Conservation (phyloP, 2,888 invertebrate genomes). For the Augochlorella aurata region DNA sequence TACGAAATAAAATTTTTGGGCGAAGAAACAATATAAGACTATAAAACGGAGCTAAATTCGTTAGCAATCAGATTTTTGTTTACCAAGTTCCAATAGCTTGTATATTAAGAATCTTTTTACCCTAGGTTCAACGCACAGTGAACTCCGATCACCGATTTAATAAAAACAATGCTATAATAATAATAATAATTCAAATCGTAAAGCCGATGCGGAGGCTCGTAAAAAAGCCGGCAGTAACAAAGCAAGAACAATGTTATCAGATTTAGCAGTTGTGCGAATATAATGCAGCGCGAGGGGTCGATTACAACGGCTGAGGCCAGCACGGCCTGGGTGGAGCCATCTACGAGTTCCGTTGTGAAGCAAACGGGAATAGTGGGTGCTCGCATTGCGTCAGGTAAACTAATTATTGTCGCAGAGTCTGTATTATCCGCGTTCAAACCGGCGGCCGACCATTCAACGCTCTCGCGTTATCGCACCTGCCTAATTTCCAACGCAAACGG, state of each 20-base stretch:
- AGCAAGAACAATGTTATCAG: background rate
- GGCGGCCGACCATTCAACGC: background rate
- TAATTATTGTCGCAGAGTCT: conserved; percentile 46
- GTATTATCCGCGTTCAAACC: conserved; percentile 46
- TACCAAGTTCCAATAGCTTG: no score
- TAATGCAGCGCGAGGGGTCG: background rate
- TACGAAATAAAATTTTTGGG: no score
- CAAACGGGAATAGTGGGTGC: conserved; percentile 28
- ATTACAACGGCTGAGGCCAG: background rate
- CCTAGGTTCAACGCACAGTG: no score
- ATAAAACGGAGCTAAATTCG: no score
- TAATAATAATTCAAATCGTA: background rate
- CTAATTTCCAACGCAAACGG: background rate
- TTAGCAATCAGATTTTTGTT: no score
- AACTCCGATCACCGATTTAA: background rate
- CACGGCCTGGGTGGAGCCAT: conserved; percentile 63
- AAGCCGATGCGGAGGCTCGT: background rate
- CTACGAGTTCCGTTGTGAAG: conserved; percentile 55
- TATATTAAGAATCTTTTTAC: no score
- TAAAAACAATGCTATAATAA: background rate
- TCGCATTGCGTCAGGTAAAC: conserved; percentile 58
- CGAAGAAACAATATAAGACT: no score
- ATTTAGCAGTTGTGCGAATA: background rate
- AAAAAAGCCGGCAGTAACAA: background rate
- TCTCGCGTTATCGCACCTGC: background rate